A percentile compares a stretch with the other conserved stretches of the same genome.
phyloP scores from a whole-genome alignment of 2,888 invertebrate species.

The Stratiomys singularior region DNA sequence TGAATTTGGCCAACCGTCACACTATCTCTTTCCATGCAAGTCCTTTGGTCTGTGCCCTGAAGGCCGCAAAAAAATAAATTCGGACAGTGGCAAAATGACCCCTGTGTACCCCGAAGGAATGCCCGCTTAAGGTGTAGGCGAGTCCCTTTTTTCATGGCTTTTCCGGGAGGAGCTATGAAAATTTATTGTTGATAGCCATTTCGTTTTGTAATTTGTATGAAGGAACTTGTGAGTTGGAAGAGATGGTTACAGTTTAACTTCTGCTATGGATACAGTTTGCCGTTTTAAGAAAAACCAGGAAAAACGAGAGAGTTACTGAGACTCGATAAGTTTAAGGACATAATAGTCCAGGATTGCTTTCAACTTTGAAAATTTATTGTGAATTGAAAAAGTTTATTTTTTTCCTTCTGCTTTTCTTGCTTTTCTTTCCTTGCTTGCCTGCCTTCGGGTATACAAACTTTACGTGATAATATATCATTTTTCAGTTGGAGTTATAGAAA shows the following conservation, averaged over 20 bases:
- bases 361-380: constrained; percentile 40
- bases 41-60: not conserved
- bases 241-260: not conserved
- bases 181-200: constrained; percentile 39
- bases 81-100: constrained; percentile 17
- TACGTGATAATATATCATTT: constrained; percentile 25
- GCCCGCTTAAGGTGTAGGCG: not conserved
- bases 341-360: constrained; percentile 44
- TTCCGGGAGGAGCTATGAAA: constrained; percentile 6
- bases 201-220: constrained; percentile 32
- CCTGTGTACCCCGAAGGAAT: constrained; percentile 1
- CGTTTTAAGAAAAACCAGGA: no score
- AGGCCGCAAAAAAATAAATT: constrained; percentile 22
- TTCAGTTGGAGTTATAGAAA: not conserved
- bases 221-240: not conserved
- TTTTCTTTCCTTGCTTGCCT: not conserved
- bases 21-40: not conserved
- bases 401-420: not conserved
- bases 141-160: not conserved
- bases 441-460: constrained; percentile 9
- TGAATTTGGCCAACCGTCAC: constrained; percentile 1
- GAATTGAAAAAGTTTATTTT: constrained; percentile 36
- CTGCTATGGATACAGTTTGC: constrained; percentile 10
- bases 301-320: constrained; percentile 9
- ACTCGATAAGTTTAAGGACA: constrained; percentile 35